These are phyloP conservation scores for Alexandromys fortis DNA, from an alignment of 2,113 vertebrate species.

Conservation along the genomic window DNA sequence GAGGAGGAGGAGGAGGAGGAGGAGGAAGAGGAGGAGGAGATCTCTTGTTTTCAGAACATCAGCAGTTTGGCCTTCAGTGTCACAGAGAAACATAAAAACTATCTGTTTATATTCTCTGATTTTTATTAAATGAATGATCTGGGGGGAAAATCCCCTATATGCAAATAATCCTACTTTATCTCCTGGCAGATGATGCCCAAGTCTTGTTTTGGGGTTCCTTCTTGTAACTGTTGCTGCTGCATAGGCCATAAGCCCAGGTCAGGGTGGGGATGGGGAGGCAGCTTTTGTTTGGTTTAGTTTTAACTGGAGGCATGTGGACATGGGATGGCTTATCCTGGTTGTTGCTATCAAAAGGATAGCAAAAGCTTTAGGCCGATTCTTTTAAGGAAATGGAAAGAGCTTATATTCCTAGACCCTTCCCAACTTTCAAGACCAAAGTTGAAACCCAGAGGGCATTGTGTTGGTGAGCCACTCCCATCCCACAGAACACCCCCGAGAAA, in stretches of 20 bases:
- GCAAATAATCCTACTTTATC: not conserved
- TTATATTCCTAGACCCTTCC: not conserved
- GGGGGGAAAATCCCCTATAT: not conserved
- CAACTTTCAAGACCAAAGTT: not conserved
- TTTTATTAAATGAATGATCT: constrained; percentile 21
- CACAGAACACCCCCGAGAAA: constrained; percentile 48
- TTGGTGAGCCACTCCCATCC: constrained; percentile 35
- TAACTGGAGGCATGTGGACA: not conserved
- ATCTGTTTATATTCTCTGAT: not conserved
- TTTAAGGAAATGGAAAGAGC: constrained; percentile 34
- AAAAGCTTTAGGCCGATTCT: not conserved
- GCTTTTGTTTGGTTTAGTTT: constrained; percentile 58
- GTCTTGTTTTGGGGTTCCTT: constrained; percentile 27
- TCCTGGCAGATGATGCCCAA: not conserved
- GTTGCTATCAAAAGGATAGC: not conserved
- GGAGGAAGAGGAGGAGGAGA: not conserved
- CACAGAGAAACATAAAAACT: constrained; percentile 29
- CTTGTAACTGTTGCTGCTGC: not conserved
- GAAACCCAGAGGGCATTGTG: constrained; percentile 8
- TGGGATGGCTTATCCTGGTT: not conserved
- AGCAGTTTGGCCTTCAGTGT: not conserved
- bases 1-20: too few species aligned
- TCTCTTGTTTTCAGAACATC: constrained; percentile 5
- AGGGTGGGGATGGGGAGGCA: not conserved
- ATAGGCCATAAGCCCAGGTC: not conserved